Evolutionary conservation across 2,888 invertebrate species (phyloP).

Genomic region (Oxystoma pomonae): DNA sequence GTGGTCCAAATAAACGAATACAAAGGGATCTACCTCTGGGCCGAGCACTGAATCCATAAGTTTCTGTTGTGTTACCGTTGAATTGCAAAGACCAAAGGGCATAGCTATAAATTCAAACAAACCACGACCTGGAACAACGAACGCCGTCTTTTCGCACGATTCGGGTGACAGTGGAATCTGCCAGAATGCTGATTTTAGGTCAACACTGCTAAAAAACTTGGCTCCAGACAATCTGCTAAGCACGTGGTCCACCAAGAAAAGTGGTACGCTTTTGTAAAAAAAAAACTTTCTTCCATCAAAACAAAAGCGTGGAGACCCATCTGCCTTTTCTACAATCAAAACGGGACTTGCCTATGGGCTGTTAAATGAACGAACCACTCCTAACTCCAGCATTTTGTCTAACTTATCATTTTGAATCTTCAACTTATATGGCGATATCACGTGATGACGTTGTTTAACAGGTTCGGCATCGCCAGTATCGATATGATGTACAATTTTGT

Average conservation of each 20-base stretch:
- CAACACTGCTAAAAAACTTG: background rate
- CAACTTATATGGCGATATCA: background rate
- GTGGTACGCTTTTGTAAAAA: too few species aligned
- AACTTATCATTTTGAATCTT: background rate
- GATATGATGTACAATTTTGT: background rate
- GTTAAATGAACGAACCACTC: background rate
- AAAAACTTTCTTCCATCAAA: background rate
- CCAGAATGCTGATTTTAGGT: slow-evolving; percentile 12
- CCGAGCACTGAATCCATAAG: slow-evolving; percentile 25
- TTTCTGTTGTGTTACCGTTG: slow-evolving; percentile 29
- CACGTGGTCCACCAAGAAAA: too few species aligned
- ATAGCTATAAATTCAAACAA: slow-evolving; percentile 18
- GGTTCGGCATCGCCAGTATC: background rate
- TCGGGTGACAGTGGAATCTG: slow-evolving; percentile 8
- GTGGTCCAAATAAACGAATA: slow-evolving; percentile 23
- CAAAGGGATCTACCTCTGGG: slow-evolving; percentile 11
- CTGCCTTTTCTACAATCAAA: background rate
- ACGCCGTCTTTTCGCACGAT: slow-evolving; percentile 11
- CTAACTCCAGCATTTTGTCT: background rate
- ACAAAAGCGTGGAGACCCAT: background rate
- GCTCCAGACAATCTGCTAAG: background rate
- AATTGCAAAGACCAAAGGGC: slow-evolving; percentile 21
- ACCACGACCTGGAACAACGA: background rate
- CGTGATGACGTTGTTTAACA: background rate
- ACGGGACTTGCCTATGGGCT: background rate